Percentiles rank a stretch among this genome's conserved stretches.
phyloP scores from a whole-genome alignment of 1,140 invertebrate genomes.

The Bombus polaris region DNA sequence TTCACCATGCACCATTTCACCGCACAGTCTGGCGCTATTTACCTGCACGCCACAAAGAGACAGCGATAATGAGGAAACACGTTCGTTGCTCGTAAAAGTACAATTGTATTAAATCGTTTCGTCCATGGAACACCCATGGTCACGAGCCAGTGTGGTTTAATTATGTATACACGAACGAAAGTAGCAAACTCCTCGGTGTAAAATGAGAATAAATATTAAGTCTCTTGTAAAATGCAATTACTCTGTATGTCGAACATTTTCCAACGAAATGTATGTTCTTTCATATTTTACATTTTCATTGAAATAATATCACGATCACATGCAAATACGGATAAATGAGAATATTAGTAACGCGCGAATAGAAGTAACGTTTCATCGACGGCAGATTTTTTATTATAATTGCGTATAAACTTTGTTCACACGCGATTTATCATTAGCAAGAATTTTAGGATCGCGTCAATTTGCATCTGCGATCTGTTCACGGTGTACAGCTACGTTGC shows the following conservation, averaged over 20 bases:
- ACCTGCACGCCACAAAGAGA: conserved; percentile 18
- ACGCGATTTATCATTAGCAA: neutral
- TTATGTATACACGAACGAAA: neutral
- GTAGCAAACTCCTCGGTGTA: neutral
- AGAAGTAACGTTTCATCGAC: no score
- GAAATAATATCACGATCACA: neutral
- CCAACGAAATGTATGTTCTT: neutral
- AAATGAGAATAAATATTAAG: neutral
- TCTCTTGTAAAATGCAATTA: neutral
- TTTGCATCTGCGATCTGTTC: neutral
- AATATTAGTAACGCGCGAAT: neutral
- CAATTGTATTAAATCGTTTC: conserved; percentile 31
- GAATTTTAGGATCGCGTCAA: neutral
- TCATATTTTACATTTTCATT: neutral
- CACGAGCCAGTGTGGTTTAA: neutral
- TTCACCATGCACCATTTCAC: conserved; percentile 17
- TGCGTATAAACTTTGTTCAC: rapidly evolving
- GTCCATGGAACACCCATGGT: neutral
- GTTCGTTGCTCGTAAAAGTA: conserved; percentile 28
- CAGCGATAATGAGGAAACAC: conserved; percentile 21
- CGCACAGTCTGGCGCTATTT: conserved; percentile 13
- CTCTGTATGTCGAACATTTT: neutral
- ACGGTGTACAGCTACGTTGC: neutral
- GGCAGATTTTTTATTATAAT: no score
- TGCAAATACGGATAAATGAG: neutral